Percentiles rank a stretch among this genome's conserved stretches.
Evolutionary conservation across 2,888 invertebrate species (phyloP).

Genomic region (Ariolimax columbianus): DNA sequence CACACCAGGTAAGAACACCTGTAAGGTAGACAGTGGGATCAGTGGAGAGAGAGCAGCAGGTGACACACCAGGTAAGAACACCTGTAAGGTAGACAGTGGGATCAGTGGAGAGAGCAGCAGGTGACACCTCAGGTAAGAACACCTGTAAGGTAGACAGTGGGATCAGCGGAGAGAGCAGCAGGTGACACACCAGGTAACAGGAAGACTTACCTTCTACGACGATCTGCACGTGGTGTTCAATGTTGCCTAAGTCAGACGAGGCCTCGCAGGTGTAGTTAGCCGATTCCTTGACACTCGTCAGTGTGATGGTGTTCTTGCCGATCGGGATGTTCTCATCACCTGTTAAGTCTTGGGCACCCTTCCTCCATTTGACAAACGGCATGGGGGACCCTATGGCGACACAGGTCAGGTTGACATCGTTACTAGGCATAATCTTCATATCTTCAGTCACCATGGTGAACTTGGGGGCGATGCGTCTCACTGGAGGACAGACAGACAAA

Average conservation of each 20-base stretch:
- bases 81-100: too few relatives aligned
- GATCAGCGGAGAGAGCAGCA: too few relatives aligned
- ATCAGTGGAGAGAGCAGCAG: too few relatives aligned
- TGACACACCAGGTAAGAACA: too few relatives aligned
- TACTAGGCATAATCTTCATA: slow-evolving; percentile 90
- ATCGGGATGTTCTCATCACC: slow-evolving; percentile 80
- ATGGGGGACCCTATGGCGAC: slow-evolving; percentile 98
- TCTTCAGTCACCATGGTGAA: slow-evolving; percentile 91
- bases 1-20: too few relatives aligned
- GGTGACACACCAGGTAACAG: background rate
- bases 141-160: too few relatives aligned
- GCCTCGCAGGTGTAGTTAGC: slow-evolving; percentile 98
- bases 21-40: too few relatives aligned
- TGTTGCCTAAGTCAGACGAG: slow-evolving; percentile 92
- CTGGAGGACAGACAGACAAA: slow-evolving; percentile 84
- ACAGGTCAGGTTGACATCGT: slow-evolving; percentile 94
- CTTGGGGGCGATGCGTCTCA: slow-evolving; percentile 94
- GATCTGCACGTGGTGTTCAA: slow-evolving; percentile 91
- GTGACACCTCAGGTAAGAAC: too few relatives aligned
- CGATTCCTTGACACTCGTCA: slow-evolving; percentile 92
- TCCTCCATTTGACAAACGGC: slow-evolving; percentile 91
- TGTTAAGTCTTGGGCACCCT: slow-evolving; percentile 84
- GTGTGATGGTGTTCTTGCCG: slow-evolving; percentile 88
- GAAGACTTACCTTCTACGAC: slow-evolving; percentile 91
- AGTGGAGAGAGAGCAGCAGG: too few relatives aligned